Evolutionary conservation across 2,797 vertebrate genomes (phyloP).

Genomic region (Gymnothorax javanicus): DNA sequence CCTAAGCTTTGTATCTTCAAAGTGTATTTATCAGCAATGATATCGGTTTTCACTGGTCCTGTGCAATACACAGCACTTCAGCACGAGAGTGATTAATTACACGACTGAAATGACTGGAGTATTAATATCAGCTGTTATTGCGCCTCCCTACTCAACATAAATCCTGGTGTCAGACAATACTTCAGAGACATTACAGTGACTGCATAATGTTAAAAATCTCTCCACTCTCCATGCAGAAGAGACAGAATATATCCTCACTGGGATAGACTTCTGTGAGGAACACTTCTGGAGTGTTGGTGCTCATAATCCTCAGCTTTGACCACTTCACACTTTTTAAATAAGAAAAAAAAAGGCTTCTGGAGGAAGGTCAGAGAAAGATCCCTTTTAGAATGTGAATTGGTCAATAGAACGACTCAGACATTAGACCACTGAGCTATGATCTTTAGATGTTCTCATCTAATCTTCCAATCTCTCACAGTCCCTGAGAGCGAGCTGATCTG

Average conservation of each 20-base stretch:
- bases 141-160: neutral
- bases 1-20: slow-evolving; percentile 5
- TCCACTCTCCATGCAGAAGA: neutral
- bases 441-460: slow-evolving; percentile 62
- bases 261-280: neutral
- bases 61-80: neutral
- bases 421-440: slow-evolving; percentile 12
- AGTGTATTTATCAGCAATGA: neutral
- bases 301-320: slow-evolving; percentile 6
- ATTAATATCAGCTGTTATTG: slow-evolving; percentile 7
- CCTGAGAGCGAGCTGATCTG: slow-evolving; percentile 61
- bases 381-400: slow-evolving; percentile 19
- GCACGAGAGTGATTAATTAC: neutral
- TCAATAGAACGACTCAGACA: slow-evolving; percentile 29
- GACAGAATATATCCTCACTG: neutral
- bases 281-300: neutral
- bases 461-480: slow-evolving; percentile 74
- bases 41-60: neutral
- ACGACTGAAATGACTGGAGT: neutral
- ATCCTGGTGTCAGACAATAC: neutral
- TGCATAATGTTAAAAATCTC: neutral
- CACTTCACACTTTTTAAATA: neutral
- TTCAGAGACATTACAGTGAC: neutral
- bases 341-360: neutral
- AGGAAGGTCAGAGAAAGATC: slow-evolving; percentile 16